A percentile compares a stretch with the other conserved stretches of the same genome.
phyloP scores from a whole-genome alignment of 92 coral and sea anemone genomes.

The Chrysogorgia sp. region DNA sequence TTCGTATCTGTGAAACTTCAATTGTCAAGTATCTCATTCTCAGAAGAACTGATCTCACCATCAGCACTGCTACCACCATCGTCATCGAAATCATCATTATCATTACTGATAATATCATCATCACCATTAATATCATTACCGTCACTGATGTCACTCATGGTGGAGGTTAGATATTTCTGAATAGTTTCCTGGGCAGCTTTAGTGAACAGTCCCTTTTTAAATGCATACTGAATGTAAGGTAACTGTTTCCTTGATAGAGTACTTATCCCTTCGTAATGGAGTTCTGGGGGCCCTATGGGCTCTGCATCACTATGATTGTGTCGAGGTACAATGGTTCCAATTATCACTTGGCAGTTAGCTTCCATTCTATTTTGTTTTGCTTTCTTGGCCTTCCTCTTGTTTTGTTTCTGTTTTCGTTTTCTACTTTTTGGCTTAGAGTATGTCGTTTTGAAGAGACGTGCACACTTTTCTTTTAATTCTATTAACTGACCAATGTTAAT shows the following conservation, averaged over 20 bases:
- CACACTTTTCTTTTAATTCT: constrained; percentile 44
- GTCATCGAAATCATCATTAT: constrained; percentile 36
- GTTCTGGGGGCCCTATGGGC: too few species aligned
- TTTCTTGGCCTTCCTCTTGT: too few species aligned
- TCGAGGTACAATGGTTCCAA: too few species aligned
- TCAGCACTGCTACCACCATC: constrained; percentile 14
- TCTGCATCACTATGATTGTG: too few species aligned
- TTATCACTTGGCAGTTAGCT: too few species aligned
- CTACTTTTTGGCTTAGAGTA: constrained; percentile 45
- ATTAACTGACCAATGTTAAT: constrained; percentile 6
- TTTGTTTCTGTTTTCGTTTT: too few species aligned
- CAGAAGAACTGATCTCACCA: background rate
- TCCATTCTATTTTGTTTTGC: too few species aligned
- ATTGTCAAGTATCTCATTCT: background rate
- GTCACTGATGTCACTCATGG: constrained; percentile 36
- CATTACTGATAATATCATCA: constrained; percentile 20
- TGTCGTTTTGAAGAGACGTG: constrained; percentile 54
- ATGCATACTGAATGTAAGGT: constrained; percentile 58
- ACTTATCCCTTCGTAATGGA: too few species aligned
- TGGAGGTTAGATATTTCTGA: constrained; percentile 40
- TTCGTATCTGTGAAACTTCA: too few species aligned
- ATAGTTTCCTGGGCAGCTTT: constrained; percentile 41
- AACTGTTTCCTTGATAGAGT: constrained; percentile 41
- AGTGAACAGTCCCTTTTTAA: constrained; percentile 42
- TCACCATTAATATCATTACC: constrained; percentile 20